Evolutionary conservation across 2,888 invertebrate species (phyloP).

Genomic region (Euspilapteryx auroguttella): DNA sequence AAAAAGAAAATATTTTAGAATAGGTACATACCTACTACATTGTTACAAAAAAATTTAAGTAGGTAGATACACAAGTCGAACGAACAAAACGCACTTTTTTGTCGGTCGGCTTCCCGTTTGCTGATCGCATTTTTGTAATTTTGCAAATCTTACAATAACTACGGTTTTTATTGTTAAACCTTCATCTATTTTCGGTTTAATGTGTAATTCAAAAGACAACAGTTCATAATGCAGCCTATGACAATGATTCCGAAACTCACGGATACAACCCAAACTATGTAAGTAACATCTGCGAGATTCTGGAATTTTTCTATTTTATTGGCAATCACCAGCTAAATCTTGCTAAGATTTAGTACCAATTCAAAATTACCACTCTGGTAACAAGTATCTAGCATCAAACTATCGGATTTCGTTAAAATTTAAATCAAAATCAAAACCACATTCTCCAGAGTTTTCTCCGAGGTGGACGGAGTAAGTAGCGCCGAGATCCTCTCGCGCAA

Average conservation of each 20-base stretch:
- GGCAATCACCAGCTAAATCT: background rate
- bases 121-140: slow-evolving; percentile 25
- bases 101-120: slow-evolving; percentile 45
- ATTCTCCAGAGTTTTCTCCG: slow-evolving; percentile 56
- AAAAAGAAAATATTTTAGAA: too few relatives aligned
- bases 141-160: slow-evolving; percentile 21
- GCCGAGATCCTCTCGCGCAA: slow-evolving; percentile 61
- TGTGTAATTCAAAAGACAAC: slow-evolving; percentile 25
- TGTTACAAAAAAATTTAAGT: too few relatives aligned
- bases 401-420: slow-evolving; percentile 2
- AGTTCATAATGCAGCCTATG: slow-evolving; percentile 33
- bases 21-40: too few relatives aligned
- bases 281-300: slow-evolving; percentile 15
- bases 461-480: slow-evolving; percentile 62
- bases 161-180: slow-evolving; percentile 14
- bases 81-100: slow-evolving; percentile 22
- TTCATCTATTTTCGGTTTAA: slow-evolving; percentile 20
- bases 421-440: background rate
- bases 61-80: slow-evolving; percentile 1
- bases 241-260: slow-evolving; percentile 45
- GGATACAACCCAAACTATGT: slow-evolving; percentile 51
- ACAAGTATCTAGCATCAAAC: too few relatives aligned
- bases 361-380: too few relatives aligned
- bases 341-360: background rate
- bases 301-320: background rate